Percentiles rank a stretch among this genome's conserved stretches.
Conservation (phyloP, 1,140 invertebrate species). For the Muscidifurax raptorellus region DNA sequence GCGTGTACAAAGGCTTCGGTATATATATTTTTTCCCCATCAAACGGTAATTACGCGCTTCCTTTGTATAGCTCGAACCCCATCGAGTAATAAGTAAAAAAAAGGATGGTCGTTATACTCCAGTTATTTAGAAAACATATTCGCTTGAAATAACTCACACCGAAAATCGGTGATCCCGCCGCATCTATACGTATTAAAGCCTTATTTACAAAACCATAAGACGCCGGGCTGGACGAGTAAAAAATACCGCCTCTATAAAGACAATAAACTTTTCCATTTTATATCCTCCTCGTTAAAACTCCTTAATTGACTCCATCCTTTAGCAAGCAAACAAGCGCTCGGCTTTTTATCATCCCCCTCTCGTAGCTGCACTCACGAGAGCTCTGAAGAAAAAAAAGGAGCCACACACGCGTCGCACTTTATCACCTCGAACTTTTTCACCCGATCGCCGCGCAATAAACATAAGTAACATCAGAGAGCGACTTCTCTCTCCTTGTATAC, state of each 20-base stretch:
- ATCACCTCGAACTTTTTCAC: not conserved
- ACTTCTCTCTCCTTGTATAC: not conserved
- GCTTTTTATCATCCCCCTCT: not conserved
- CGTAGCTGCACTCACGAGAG: too few species aligned
- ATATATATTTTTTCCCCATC: too few species aligned
- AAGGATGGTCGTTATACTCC: not conserved
- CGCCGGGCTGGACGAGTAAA: not conserved
- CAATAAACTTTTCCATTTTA: constrained; percentile 23
- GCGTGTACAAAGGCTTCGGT: too few species aligned
- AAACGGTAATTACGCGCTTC: too few species aligned
- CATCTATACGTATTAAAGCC: not conserved
- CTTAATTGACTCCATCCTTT: constrained; percentile 15
- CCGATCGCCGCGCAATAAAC: not conserved
- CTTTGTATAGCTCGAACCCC: too few species aligned
- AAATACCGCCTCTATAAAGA: not conserved
- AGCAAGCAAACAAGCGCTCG: not conserved
- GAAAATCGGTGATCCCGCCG: not conserved
- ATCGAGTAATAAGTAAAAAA: not conserved
- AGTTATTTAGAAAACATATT: not conserved
- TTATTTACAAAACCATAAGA: not conserved
- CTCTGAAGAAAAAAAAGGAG: not conserved
- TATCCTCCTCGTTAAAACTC: constrained; percentile 16
- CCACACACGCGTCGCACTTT: not conserved
- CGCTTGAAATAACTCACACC: not conserved
- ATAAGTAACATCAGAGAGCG: not conserved